A percentile compares a stretch with the other conserved stretches of the same genome.
phyloP scores from a whole-genome alignment of 2,113 vertebrate genomes.

The Megaceryle torquata region DNA sequence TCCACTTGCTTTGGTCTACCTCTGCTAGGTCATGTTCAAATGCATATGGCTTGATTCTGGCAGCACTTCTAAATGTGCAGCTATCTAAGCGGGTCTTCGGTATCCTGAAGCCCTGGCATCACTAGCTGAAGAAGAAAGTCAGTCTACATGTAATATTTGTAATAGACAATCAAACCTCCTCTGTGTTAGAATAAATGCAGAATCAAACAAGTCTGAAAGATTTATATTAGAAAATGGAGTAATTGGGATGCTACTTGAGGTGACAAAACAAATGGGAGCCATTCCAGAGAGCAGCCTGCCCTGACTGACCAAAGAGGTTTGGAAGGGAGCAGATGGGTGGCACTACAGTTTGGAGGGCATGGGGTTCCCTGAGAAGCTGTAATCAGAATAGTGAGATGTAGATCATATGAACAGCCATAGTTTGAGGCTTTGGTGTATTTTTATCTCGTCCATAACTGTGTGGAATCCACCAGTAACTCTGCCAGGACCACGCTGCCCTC shows the following conservation, averaged over 20 bases:
- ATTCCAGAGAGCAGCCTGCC: neutral
- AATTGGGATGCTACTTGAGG: neutral
- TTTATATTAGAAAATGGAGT: neutral
- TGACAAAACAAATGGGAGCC: neutral
- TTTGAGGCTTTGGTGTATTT: neutral
- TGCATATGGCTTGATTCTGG: neutral
- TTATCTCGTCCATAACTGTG: fast-evolving
- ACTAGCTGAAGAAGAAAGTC: neutral
- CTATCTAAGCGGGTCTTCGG: neutral
- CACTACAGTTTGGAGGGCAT: neutral
- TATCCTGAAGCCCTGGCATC: neutral
- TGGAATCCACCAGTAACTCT: neutral
- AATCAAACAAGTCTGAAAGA: neutral
- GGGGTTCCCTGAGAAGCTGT: neutral
- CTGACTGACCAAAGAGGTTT: fast-evolving
- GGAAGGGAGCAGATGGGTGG: neutral
- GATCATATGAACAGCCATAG: neutral
- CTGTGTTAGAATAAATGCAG: neutral
- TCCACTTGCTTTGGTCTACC: neutral
- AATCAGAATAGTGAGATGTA: neutral
- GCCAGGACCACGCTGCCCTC: neutral
- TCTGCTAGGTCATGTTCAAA: neutral
- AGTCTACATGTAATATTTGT: neutral
- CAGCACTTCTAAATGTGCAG: neutral
- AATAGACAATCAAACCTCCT: neutral